A percentile compares a stretch with the other conserved stretches of the same genome.
phyloP scores from a whole-genome alignment of 2,888 invertebrate species.

The Oscheius myriophilus region DNA sequence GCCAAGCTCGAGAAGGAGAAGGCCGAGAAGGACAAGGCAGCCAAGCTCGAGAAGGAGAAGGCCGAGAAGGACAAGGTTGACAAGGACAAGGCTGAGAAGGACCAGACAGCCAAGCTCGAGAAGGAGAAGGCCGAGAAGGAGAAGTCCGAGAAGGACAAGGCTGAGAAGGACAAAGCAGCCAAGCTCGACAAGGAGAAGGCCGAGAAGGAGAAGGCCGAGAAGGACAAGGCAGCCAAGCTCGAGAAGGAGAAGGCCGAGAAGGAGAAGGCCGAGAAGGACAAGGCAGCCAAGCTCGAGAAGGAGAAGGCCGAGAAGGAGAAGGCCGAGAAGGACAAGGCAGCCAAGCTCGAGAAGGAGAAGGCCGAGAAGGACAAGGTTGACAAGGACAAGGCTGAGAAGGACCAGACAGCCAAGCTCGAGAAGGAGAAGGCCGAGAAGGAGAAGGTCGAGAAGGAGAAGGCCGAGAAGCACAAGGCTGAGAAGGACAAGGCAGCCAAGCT shows the following conservation, averaged over 20 bases:
- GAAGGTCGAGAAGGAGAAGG: constrained; percentile 15
- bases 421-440: constrained; percentile 15
- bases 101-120: constrained; percentile 15
- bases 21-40: constrained; percentile 17
- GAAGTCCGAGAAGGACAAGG: constrained; percentile 10
- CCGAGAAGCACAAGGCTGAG: constrained; percentile 8
- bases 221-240: constrained; percentile 17
- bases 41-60: constrained; percentile 13
- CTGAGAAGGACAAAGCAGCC: constrained; percentile 2
- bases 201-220: constrained; percentile 11
- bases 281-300: constrained; percentile 8
- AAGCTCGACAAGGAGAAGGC: constrained; percentile 6
- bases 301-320: constrained; percentile 16
- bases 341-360: constrained; percentile 8
- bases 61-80: constrained; percentile 17
- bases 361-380: constrained; percentile 10
- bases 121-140: constrained; percentile 15
- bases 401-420: constrained; percentile 11
- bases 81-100: constrained; percentile 1
- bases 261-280: constrained; percentile 13
- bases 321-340: constrained; percentile 6
- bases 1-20: constrained; percentile 15
- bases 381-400: constrained; percentile 7
- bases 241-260: constrained; percentile 16
- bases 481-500: constrained; percentile 8